phyloP scores from a whole-genome alignment of 2,888 invertebrate species.

The Cynaeus angustus region DNA sequence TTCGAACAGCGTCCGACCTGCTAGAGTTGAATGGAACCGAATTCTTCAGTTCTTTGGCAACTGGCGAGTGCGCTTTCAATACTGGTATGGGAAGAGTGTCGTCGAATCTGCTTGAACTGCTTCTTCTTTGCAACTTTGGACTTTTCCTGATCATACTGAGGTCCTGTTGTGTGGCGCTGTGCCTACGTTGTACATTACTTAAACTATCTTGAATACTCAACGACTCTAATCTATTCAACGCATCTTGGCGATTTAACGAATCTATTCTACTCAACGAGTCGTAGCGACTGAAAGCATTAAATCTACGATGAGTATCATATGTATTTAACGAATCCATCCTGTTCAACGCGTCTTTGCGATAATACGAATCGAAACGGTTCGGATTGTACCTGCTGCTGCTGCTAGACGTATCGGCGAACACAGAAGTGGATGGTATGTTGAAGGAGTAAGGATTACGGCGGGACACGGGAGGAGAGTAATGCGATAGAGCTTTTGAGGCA shows the following conservation, averaged over 20 bases:
- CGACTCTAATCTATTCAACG: conserved; percentile 74
- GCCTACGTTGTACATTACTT: conserved; percentile 70
- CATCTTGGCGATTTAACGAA: conserved; percentile 71
- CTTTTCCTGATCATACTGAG: conserved; percentile 73
- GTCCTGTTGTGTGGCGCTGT: conserved; percentile 76
- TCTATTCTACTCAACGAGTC: conserved; percentile 73
- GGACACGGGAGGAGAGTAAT: conserved; percentile 70
- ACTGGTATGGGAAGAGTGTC: conserved; percentile 78
- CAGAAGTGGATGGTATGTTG: conserved; percentile 72
- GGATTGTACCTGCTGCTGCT: conserved; percentile 58
- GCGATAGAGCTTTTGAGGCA: conserved; percentile 69
- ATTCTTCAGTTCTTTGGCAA: conserved; percentile 70
- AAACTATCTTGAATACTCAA: conserved; percentile 73
- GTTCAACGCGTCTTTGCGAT: conserved; percentile 60
- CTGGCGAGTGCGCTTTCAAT: conserved; percentile 73
- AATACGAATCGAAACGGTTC: conserved; percentile 52
- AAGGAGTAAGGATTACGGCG: conserved; percentile 66
- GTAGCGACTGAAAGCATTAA: conserved; percentile 66
- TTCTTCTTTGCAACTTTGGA: conserved; percentile 72
- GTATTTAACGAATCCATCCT: conserved; percentile 62
- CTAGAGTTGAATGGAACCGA: conserved; percentile 68
- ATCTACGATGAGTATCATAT: conserved; percentile 53
- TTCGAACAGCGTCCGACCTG: conserved; percentile 65
- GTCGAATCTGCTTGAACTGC: conserved; percentile 74
- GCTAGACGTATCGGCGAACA: conserved; percentile 63